A percentile compares a stretch with the other conserved stretches of the same genome.
Conservation (phyloP, 37 sponge, comb jelly and placozoan genomes). For the Halichondria panicea region DNA sequence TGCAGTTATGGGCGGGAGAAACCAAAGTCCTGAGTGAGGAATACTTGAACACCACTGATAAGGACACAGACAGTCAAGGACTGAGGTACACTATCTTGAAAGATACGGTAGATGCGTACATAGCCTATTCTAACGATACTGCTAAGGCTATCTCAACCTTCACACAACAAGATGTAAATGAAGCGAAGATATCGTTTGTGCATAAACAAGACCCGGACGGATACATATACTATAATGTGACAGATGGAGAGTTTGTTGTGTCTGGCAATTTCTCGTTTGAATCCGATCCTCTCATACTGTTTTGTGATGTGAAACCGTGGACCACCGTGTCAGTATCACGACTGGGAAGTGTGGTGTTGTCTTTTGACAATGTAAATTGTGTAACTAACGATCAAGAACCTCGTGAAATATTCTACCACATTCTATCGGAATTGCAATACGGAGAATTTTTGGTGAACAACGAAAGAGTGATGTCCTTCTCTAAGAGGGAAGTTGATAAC, state of each 20-base stretch:
- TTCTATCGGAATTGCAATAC: not conserved
- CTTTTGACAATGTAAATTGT: not conserved
- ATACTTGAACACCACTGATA: slow-evolving; percentile 34
- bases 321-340: not conserved
- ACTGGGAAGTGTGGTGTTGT: slow-evolving; percentile 1
- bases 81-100: slow-evolving; percentile 20
- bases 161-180: slow-evolving; percentile 45
- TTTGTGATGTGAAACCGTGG: slow-evolving; percentile 2
- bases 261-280: not conserved
- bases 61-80: slow-evolving; percentile 24
- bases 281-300: not conserved
- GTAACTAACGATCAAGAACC: slow-evolving; percentile 4
- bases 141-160: slow-evolving; percentile 6
- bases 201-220: slow-evolving; percentile 11
- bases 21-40: not conserved
- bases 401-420: not conserved
- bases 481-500: not conserved
- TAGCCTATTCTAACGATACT: slow-evolving; percentile 10
- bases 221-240: slow-evolving; percentile 6
- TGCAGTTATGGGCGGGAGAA: slow-evolving; percentile 42
- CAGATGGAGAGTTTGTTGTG: slow-evolving; percentile 9
- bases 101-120: not conserved
- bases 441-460: slow-evolving; percentile 27
- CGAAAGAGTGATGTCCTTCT: slow-evolving; percentile 11
- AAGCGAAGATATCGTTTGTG: not conserved